phyloP scores from a whole-genome alignment of 1,140 invertebrate species.

The Cryptotermes secundus region DNA sequence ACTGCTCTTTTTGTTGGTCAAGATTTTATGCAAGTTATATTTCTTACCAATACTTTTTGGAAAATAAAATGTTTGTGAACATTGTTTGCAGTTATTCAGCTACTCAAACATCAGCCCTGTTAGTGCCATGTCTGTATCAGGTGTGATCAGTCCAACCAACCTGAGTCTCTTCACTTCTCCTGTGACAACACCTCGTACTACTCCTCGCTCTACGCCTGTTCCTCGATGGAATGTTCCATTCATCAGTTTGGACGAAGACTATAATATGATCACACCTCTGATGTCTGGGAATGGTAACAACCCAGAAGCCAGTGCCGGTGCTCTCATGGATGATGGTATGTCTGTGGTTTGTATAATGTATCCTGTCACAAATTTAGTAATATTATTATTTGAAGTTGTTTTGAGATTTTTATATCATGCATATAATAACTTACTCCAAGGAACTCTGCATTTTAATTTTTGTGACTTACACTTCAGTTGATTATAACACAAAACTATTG shows the following conservation, averaged over 20 bases:
- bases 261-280: constrained; percentile 83
- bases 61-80: constrained; percentile 18
- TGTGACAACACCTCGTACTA: constrained; percentile 68
- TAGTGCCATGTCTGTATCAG: constrained; percentile 65
- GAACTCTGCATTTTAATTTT: no score
- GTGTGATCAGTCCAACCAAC: constrained; percentile 88
- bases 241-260: constrained; percentile 89
- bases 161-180: constrained; percentile 84
- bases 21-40: background rate
- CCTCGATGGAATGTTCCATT: constrained; percentile 86
- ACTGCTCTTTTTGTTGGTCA: no score
- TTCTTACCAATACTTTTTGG: constrained; percentile 7
- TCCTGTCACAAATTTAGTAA: no score
- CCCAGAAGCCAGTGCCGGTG: constrained; percentile 63
- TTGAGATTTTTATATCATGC: no score
- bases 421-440: no score
- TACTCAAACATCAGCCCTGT: constrained; percentile 79
- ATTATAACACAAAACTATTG: background rate
- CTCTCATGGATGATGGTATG: constrained; percentile 70
- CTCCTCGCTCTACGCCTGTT: constrained; percentile 60
- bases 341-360: background rate
- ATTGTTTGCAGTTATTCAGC: constrained; percentile 76
- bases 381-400: no score
- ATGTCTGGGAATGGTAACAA: constrained; percentile 54
- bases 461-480: no score